A percentile compares a stretch with the other conserved stretches of the same genome.
phyloP scores from a whole-genome alignment of 2,888 invertebrate species.

The Platynereis dumerilii region DNA sequence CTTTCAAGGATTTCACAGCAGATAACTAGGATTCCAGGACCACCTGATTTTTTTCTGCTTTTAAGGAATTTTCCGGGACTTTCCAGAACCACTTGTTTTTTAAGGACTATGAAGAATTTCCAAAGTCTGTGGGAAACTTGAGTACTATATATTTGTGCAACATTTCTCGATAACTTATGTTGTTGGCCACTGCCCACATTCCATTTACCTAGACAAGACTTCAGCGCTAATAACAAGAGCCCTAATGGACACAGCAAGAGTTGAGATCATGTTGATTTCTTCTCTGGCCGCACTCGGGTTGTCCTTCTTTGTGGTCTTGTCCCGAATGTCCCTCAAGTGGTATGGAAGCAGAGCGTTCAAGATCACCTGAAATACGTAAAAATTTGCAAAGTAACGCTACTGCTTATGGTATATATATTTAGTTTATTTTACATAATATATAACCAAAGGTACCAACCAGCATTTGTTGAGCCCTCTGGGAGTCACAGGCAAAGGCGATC shows the following conservation, averaged over 20 bases:
- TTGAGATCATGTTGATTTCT: conserved; percentile 90
- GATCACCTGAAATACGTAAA: conserved; percentile 74
- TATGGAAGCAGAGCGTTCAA: conserved; percentile 95
- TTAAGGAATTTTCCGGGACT: too few species aligned
- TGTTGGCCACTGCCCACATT: too few species aligned
- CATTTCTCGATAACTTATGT: too few species aligned
- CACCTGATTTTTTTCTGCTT: too few species aligned
- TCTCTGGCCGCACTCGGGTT: conserved; percentile 77
- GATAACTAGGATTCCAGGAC: too few species aligned
- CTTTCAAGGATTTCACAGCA: too few species aligned
- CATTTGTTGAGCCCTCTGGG: conserved; percentile 71
- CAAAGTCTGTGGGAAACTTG: too few species aligned
- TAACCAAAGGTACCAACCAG: conserved; percentile 63
- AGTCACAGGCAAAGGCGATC: conserved; percentile 96
- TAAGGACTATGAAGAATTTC: too few species aligned
- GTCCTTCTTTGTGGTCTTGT: conserved; percentile 85
- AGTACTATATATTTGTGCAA: too few species aligned
- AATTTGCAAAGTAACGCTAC: not conserved
- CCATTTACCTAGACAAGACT: conserved; percentile 86
- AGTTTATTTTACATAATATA: too few species aligned
- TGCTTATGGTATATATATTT: too few species aligned
- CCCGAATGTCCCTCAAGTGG: conserved; percentile 91
- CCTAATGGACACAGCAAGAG: conserved; percentile 90
- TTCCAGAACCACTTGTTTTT: too few species aligned
- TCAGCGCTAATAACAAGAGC: conserved; percentile 97